A percentile compares a stretch with the other conserved stretches of the same genome.
These are phyloP conservation scores for Calephelis virginiensis DNA, from an alignment of 1,140 invertebrate species.

Conservation along the genomic window DNA sequence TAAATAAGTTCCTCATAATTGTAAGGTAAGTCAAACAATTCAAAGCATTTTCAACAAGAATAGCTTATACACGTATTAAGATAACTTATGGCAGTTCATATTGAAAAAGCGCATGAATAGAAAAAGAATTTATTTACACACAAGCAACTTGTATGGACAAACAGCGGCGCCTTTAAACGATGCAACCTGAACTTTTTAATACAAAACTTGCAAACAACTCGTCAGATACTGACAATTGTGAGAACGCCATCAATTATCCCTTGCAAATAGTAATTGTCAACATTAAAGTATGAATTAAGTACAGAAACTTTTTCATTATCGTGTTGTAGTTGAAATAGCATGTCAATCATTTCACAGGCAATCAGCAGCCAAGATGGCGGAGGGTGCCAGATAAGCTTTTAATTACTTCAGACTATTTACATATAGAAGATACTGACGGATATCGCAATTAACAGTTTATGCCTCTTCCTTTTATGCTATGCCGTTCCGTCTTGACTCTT, in stretches of 20 bases:
- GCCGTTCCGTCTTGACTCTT: conserved; percentile 35
- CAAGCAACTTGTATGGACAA: conserved; percentile 46
- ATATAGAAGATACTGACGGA: conserved; percentile 68
- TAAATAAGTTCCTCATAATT: neutral
- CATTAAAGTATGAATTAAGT: conserved; percentile 64
- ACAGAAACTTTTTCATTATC: conserved; percentile 69
- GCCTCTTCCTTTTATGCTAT: conserved; percentile 64
- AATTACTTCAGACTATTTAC: conserved; percentile 75
- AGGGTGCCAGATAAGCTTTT: conserved; percentile 70
- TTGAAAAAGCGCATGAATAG: conserved; percentile 47
- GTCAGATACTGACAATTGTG: conserved; percentile 72
- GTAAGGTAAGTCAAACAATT: neutral
- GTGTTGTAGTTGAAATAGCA: conserved; percentile 61
- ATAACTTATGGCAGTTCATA: conserved; percentile 55
- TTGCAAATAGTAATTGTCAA: conserved; percentile 74
- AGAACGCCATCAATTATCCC: conserved; percentile 75
- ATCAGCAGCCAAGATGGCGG: conserved; percentile 61
- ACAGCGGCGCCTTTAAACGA: conserved; percentile 51
- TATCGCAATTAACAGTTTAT: conserved; percentile 73
- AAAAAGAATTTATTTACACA: conserved; percentile 50
- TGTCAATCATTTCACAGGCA: conserved; percentile 74
- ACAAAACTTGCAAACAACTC: conserved; percentile 65
- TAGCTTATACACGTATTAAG: conserved; percentile 62
- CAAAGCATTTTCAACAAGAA: conserved; percentile 33
- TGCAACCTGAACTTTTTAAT: conserved; percentile 46